Evolutionary conservation across 2,113 vertebrate genomes (phyloP).

Genomic region (Rostratula benghalensis): DNA sequence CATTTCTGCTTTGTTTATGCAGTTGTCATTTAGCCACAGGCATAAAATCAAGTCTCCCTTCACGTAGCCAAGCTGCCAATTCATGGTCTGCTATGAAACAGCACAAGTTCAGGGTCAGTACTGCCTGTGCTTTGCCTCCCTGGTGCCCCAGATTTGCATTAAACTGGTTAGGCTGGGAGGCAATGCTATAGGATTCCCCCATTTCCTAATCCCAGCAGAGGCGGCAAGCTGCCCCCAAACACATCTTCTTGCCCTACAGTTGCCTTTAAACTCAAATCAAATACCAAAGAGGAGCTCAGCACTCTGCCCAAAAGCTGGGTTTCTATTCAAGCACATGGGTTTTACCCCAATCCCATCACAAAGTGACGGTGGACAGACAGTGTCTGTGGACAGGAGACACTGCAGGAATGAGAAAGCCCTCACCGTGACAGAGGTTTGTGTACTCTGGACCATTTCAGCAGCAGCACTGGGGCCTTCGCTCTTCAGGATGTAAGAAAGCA

Average conservation of each 20-base stretch:
- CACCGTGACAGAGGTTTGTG: accelerated
- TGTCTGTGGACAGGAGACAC: neutral
- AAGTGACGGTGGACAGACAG: accelerated
- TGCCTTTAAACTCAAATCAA: neutral
- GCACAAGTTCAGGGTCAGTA: neutral
- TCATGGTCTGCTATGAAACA: neutral
- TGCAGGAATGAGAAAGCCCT: neutral
- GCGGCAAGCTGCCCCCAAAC: neutral
- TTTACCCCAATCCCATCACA: neutral
- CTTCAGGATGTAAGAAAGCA: neutral
- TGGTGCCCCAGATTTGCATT: neutral
- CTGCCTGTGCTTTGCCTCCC: neutral
- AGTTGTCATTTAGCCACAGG: neutral
- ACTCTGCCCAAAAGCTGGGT: neutral
- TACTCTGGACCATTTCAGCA: neutral
- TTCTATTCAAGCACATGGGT: neutral
- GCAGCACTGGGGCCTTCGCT: neutral
- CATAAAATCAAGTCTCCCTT: neutral
- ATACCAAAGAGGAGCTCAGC: neutral
- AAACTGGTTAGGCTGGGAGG: neutral
- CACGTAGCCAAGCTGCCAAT: neutral
- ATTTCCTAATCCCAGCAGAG: neutral
- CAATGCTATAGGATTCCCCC: neutral
- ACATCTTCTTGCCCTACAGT: neutral
- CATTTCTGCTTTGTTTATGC: neutral